These are phyloP conservation scores for Scomber colias DNA, from an alignment of 2,113 vertebrate genomes.

Conservation along the genomic window DNA sequence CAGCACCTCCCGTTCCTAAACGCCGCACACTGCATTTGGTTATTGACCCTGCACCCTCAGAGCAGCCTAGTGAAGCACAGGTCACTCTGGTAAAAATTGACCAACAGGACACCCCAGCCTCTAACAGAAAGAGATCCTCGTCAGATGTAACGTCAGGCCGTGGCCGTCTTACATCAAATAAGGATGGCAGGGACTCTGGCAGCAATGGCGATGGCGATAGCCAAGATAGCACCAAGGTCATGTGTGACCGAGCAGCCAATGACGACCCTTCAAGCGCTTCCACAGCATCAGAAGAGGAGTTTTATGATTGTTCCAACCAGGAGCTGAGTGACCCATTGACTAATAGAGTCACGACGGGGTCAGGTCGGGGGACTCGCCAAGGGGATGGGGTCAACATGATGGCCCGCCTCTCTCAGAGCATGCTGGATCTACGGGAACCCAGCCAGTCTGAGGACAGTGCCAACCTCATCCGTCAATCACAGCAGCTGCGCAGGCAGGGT, in stretches of 20 bases:
- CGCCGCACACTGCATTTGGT: conserved; percentile 88
- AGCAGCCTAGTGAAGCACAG: conserved; percentile 54
- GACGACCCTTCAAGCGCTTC: conserved; percentile 85
- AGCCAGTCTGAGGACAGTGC: conserved; percentile 54
- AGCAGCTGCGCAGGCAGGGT: conserved; percentile 59
- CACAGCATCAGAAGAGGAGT: conserved; percentile 91
- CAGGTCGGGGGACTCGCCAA: conserved; percentile 54
- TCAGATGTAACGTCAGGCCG: not conserved
- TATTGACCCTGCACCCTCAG: conserved; percentile 51
- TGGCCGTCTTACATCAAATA: conserved; percentile 3
- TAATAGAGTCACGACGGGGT: conserved; percentile 70
- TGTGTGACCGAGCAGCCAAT: conserved; percentile 62
- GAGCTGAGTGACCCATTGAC: conserved; percentile 43
- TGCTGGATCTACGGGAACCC: conserved; percentile 82
- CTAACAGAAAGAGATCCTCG: not conserved
- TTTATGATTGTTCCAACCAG: conserved; percentile 80
- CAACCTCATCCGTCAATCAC: conserved; percentile 68
- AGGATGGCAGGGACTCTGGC: conserved; percentile 34
- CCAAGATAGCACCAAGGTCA: conserved; percentile 78
- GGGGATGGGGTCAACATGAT: conserved; percentile 82
- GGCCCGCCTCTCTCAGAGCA: conserved; percentile 86
- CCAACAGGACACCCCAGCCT: conserved; percentile 26
- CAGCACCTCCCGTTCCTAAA: conserved; percentile 88
- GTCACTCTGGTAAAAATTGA: conserved; percentile 76
- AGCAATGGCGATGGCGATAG: conserved; percentile 65